Percentiles rank a stretch among this genome's conserved stretches.
These are phyloP conservation scores for Alloplasta piceator DNA, from an alignment of 2,888 invertebrate genomes.

Conservation along the genomic window DNA sequence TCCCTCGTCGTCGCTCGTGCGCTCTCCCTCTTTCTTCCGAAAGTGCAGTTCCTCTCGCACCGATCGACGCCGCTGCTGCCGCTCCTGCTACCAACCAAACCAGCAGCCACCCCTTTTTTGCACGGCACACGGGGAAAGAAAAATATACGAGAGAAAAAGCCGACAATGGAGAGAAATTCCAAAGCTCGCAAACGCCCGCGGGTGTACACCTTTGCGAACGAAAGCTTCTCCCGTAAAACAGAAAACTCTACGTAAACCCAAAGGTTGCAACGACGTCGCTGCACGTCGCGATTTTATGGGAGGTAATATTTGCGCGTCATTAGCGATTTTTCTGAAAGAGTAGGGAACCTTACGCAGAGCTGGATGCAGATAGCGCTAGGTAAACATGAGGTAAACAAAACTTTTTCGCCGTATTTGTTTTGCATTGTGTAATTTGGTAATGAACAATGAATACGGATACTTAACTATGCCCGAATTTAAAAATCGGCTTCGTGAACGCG, in stretches of 20 bases:
- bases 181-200: constrained; percentile 53
- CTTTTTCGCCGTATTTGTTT: no score
- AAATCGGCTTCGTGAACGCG: no score
- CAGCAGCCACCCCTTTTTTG: constrained; percentile 22
- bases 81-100: constrained; percentile 34
- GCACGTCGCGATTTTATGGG: no score
- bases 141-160: constrained; percentile 26
- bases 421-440: no score
- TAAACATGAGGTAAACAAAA: no score
- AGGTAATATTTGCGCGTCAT: no score
- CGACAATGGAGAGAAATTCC: constrained; percentile 1
- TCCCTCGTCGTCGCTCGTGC: constrained; percentile 25
- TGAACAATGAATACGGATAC: no score
- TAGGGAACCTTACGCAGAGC: no score
- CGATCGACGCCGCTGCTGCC: constrained; percentile 30
- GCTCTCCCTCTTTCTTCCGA: constrained; percentile 38
- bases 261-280: background rate
- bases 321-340: no score
- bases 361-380: no score
- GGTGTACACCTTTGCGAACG: constrained; percentile 41
- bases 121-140: constrained; percentile 5
- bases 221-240: constrained; percentile 11
- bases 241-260: constrained; percentile 28
- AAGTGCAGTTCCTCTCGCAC: constrained; percentile 44
- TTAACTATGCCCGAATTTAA: no score